Percentiles rank a stretch among this genome's conserved stretches.
Conservation (phyloP, 2,888 invertebrate species). For the Clunio marinus region DNA sequence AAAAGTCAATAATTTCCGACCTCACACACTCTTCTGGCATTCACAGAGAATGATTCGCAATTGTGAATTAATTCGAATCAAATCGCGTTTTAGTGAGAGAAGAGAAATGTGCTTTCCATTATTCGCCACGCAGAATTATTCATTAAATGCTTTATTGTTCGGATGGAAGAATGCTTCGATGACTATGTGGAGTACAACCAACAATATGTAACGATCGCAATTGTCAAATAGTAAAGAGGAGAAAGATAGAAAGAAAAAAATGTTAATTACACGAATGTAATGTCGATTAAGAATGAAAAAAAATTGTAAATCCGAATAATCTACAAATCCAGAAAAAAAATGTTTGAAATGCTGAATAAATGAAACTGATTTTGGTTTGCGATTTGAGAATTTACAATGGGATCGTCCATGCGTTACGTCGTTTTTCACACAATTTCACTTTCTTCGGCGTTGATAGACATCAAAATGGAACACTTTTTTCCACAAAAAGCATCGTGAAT, state of each 20-base stretch:
- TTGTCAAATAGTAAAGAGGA: too few species aligned
- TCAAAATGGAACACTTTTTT: too few species aligned
- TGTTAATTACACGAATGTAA: not conserved
- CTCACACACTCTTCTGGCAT: slow-evolving; percentile 1
- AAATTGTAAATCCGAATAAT: too few species aligned
- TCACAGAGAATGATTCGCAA: too few species aligned
- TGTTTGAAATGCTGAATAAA: not conserved
- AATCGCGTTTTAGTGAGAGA: slow-evolving; percentile 4
- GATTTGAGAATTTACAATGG: not conserved
- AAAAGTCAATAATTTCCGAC: not conserved
- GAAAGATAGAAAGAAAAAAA: too few species aligned
- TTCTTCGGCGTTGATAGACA: too few species aligned
- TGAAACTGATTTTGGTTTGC: not conserved
- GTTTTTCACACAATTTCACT: slow-evolving; percentile 10
- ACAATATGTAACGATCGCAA: slow-evolving; percentile 12
- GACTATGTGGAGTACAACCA: slow-evolving; percentile 22
- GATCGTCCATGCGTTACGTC: not conserved
- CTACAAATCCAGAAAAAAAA: too few species aligned
- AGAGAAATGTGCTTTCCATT: slow-evolving; percentile 30
- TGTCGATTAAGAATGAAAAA: not conserved
- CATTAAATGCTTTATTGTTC: slow-evolving; percentile 26
- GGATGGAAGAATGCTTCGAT: slow-evolving; percentile 19
- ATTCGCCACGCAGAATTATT: slow-evolving; percentile 16
- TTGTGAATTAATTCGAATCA: not conserved
- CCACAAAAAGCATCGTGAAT: too few species aligned